Percentiles rank a stretch among this genome's conserved stretches.
These are phyloP conservation scores for Imbricaverruca yamaguchii DNA, from an alignment of 2,888 invertebrate species.

Conservation along the genomic window DNA sequence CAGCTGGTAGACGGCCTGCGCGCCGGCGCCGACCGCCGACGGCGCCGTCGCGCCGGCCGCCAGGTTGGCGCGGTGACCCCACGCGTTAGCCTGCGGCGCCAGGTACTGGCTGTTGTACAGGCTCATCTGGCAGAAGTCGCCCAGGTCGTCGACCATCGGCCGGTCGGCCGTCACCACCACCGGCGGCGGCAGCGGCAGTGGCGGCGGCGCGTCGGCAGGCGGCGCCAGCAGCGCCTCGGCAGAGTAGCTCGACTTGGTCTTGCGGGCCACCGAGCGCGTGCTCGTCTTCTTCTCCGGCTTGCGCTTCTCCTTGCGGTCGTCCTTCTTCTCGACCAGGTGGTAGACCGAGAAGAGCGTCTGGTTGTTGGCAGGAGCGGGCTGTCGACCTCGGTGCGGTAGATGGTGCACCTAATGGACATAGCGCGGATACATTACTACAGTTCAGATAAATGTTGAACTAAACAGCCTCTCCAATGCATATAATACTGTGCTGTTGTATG, in stretches of 20 bases:
- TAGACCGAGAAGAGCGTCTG: conserved; percentile 1
- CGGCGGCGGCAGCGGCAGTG: not conserved
- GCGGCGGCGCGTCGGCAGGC: not conserved
- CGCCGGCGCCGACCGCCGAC: not conserved
- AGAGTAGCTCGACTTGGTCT: conserved; percentile 14
- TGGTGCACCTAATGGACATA: too few relatives aligned
- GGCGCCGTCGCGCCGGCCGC: not conserved
- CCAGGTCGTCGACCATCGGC: not conserved
- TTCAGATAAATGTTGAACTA: too few relatives aligned
- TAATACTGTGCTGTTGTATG: too few relatives aligned
- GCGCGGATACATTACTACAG: too few relatives aligned
- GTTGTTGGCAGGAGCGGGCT: not conserved
- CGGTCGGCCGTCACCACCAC: not conserved
- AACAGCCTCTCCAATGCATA: too few relatives aligned
- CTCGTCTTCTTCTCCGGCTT: not conserved
- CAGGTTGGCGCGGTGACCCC: not conserved
- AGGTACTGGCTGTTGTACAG: not conserved
- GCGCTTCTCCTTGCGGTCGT: not conserved
- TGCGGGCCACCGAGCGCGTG: not conserved
- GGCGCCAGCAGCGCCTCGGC: conserved; percentile 5
- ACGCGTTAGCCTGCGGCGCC: not conserved
- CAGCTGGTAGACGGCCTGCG: not conserved
- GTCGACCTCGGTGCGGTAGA: not conserved
- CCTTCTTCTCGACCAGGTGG: conserved; percentile 14
- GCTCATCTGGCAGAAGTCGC: not conserved